phyloP scores from a whole-genome alignment of 2,113 vertebrate species.

The Tetraodon nigroviridis region DNA sequence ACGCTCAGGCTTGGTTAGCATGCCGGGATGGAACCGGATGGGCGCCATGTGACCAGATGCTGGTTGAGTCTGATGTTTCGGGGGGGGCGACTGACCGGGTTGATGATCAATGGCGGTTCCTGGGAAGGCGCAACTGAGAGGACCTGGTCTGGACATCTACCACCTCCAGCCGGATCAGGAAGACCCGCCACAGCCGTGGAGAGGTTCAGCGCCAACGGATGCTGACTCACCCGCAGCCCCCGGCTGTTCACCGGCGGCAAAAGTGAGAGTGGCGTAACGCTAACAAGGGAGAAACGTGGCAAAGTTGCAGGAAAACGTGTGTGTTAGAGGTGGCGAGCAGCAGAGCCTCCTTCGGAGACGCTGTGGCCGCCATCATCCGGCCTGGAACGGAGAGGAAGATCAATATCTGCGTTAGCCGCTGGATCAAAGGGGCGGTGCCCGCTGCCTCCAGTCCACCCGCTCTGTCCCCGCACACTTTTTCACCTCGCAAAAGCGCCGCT shows the following conservation, averaged over 20 bases:
- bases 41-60: conserved; percentile 8
- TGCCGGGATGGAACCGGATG: conserved; percentile 6
- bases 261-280: conserved; percentile 23
- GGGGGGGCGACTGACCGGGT: neutral
- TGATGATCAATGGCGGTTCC: too few relatives aligned
- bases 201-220: conserved; percentile 46
- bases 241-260: conserved; percentile 45
- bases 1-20: conserved; percentile 27
- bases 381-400: conserved; percentile 12
- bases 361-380: conserved; percentile 15
- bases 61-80: neutral
- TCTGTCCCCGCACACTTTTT: conserved; percentile 4
- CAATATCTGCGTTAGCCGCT: conserved; percentile 50
- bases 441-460: conserved; percentile 3
- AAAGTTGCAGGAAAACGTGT: neutral
- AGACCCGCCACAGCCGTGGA: too few relatives aligned
- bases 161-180: too few relatives aligned
- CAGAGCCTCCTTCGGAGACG: conserved; percentile 40
- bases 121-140: too few relatives aligned
- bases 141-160: too few relatives aligned
- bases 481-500: conserved; percentile 3
- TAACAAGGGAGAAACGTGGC: conserved; percentile 2
- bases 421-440: conserved; percentile 42
- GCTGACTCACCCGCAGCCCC: conserved; percentile 33
- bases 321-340: conserved; percentile 11